A percentile compares a stretch with the other conserved stretches of the same genome.
phyloP scores from a whole-genome alignment of 2,797 vertebrate species.

The Amniataba percoides region DNA sequence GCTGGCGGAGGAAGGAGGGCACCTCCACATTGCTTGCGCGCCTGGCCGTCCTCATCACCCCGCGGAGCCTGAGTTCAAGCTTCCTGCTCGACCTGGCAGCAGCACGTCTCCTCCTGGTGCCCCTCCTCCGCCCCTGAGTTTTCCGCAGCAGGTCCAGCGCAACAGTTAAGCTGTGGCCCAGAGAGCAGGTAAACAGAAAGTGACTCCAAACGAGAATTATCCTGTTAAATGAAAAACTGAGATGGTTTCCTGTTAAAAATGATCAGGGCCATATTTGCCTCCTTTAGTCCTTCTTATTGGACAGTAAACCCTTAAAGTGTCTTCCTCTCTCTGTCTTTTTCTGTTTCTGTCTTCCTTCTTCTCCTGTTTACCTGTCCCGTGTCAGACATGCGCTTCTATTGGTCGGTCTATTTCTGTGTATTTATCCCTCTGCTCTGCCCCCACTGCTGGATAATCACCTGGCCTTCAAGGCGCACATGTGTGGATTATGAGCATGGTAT shows the following conservation, averaged over 20 bases:
- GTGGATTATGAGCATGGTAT: slow-evolving; percentile 65
- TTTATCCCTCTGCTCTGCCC: slow-evolving; percentile 67
- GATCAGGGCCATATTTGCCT: slow-evolving; percentile 19
- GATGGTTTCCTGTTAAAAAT: slow-evolving; percentile 29
- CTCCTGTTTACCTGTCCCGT: slow-evolving; percentile 44
- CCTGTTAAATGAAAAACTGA: slow-evolving; percentile 10
- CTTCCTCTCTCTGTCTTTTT: slow-evolving; percentile 15
- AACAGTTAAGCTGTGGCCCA: slow-evolving; percentile 44
- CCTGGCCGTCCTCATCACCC: slow-evolving; percentile 81
- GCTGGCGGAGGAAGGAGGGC: slow-evolving; percentile 84
- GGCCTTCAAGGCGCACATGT: slow-evolving; percentile 45
- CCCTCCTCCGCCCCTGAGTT: slow-evolving; percentile 72
- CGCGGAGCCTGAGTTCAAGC: slow-evolving; percentile 71
- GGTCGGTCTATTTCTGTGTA: slow-evolving; percentile 79
- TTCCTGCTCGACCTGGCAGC: slow-evolving; percentile 69
- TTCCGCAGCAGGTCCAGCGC: slow-evolving; percentile 82
- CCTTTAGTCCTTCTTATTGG: slow-evolving; percentile 4
- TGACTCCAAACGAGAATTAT: neutral
- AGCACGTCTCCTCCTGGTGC: slow-evolving; percentile 62
- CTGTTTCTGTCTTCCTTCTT: slow-evolving; percentile 27
- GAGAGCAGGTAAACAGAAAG: slow-evolving; percentile 43
- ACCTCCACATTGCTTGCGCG: slow-evolving; percentile 85
- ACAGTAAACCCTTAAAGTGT: neutral
- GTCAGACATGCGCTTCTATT: slow-evolving; percentile 60
- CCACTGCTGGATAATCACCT: slow-evolving; percentile 68